A percentile compares a stretch with the other conserved stretches of the same genome.
phyloP scores from a whole-genome alignment of 1,140 invertebrate species.

The Parapsyche elsis region DNA sequence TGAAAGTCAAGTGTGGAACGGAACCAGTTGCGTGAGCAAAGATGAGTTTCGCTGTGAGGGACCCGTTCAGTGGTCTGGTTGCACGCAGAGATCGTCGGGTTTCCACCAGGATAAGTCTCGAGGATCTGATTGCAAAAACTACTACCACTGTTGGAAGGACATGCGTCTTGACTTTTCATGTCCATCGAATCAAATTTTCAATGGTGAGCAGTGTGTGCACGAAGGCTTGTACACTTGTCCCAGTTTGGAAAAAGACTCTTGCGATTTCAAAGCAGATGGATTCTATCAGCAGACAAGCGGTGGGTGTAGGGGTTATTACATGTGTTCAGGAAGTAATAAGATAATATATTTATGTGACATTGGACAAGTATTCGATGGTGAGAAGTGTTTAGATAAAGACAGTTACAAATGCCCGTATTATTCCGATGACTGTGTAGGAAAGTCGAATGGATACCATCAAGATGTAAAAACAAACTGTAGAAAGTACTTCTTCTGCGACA shows the following conservation, averaged over 20 bases:
- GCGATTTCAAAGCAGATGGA: constrained; percentile 67
- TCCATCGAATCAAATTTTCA: constrained; percentile 63
- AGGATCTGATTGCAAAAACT: constrained; percentile 64
- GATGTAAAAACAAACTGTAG: constrained; percentile 67
- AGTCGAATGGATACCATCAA: constrained; percentile 69
- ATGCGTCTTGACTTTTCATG: constrained; percentile 63
- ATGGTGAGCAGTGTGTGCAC: constrained; percentile 65
- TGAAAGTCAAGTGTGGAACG: constrained; percentile 61
- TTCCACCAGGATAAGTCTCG: constrained; percentile 64
- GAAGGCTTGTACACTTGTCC: constrained; percentile 62
- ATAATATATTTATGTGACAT: constrained; percentile 68
- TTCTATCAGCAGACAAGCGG: constrained; percentile 69
- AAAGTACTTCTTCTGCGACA: constrained; percentile 70
- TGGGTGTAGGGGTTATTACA: constrained; percentile 71
- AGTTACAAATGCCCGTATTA: constrained; percentile 63
- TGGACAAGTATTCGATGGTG: constrained; percentile 68
- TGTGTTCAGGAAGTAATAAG: constrained; percentile 68
- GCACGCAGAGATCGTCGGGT: constrained; percentile 64
- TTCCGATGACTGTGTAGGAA: constrained; percentile 64
- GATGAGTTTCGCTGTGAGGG: constrained; percentile 61
- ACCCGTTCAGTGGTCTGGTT: constrained; percentile 62
- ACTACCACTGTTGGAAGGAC: constrained; percentile 66
- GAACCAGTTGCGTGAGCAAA: constrained; percentile 59
- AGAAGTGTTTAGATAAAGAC: constrained; percentile 64
- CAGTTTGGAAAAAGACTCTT: constrained; percentile 65